Evolutionary conservation across 2,113 vertebrate genomes (phyloP).

Genomic region (Sorex araneus): DNA sequence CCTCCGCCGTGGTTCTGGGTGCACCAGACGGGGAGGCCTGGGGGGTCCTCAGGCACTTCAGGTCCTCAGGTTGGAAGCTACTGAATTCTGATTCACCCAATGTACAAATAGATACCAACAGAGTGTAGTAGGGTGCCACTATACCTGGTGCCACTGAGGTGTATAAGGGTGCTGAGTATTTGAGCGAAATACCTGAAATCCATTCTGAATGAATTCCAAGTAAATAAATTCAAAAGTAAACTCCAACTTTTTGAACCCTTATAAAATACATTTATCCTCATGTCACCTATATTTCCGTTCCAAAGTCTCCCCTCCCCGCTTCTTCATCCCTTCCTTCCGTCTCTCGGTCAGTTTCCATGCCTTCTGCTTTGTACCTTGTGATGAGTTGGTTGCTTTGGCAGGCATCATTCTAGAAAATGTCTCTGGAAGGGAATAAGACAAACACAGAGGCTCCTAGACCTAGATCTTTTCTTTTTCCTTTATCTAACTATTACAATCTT

Average conservation of each 20-base stretch:
- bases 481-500: slow-evolving; percentile 35
- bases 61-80: too few relatives aligned
- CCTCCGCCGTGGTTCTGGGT: too few relatives aligned
- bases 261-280: too few relatives aligned
- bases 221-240: slow-evolving; percentile 38
- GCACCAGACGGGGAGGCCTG: too few relatives aligned
- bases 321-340: background rate
- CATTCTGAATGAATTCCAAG: background rate
- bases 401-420: background rate
- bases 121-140: too few relatives aligned
- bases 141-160: too few relatives aligned
- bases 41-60: too few relatives aligned
- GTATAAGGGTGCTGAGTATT: background rate
- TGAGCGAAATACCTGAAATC: background rate
- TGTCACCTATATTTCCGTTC: too few relatives aligned
- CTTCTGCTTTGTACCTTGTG: background rate
- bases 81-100: too few relatives aligned
- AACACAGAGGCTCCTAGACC: background rate
- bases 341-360: background rate
- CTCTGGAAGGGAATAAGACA: background rate
- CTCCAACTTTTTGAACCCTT: background rate
- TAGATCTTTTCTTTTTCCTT: background rate
- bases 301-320: background rate
- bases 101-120: too few relatives aligned
- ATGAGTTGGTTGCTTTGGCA: background rate